These are phyloP conservation scores for Sylvia atricapilla DNA, from an alignment of 2,113 vertebrate genomes.

Conservation along the genomic window DNA sequence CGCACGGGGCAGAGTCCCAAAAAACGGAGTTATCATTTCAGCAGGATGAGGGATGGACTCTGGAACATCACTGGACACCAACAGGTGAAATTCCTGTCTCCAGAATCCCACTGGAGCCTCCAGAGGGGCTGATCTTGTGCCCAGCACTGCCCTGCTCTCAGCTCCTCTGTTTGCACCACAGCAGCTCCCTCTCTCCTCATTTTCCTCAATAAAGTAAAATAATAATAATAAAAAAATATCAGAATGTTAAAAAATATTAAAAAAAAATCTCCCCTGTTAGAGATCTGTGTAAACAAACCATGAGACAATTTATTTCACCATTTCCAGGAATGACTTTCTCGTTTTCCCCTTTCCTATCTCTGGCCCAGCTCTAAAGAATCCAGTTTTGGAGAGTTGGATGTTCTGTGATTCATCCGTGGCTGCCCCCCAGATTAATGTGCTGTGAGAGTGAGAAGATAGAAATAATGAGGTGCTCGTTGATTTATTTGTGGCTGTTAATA, in stretches of 20 bases:
- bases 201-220: background rate
- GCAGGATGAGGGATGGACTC: background rate
- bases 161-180: background rate
- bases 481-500: slow-evolving; percentile 48
- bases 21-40: background rate
- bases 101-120: background rate
- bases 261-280: background rate
- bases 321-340: background rate
- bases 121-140: background rate
- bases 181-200: background rate
- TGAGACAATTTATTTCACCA: background rate
- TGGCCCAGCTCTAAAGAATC: background rate
- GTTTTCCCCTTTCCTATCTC: background rate
- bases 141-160: background rate
- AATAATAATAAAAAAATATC: no score
- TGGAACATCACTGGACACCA: background rate
- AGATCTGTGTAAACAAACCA: background rate
- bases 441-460: background rate
- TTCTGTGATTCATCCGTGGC: background rate
- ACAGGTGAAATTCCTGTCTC: background rate
- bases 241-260: no score
- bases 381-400: background rate
- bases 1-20: fast-evolving
- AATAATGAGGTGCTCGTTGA: slow-evolving; percentile 29
- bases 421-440: slow-evolving; percentile 31